Evolutionary conservation across 2,113 vertebrate species (phyloP).

Genomic region (Lynx canadensis): DNA sequence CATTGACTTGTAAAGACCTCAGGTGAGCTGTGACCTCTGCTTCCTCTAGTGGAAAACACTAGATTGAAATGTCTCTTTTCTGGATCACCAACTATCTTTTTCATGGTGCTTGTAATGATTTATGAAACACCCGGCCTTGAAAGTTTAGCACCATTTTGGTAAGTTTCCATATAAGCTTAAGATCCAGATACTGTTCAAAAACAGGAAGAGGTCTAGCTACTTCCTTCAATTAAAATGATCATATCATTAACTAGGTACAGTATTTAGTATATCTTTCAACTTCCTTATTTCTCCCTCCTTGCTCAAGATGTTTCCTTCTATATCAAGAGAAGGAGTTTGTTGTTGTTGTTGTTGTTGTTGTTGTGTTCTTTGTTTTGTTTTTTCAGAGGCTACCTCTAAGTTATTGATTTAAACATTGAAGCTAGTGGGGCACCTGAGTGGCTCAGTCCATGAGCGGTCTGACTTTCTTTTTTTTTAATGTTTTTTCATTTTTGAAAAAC

Average conservation of each 20-base stretch:
- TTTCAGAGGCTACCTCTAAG: neutral
- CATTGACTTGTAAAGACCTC: neutral
- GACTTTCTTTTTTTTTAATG: too few species aligned
- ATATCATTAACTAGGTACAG: neutral
- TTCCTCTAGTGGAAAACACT: neutral
- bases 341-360: too few species aligned
- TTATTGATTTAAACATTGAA: neutral
- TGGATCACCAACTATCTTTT: neutral
- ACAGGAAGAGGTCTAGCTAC: neutral
- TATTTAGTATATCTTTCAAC: neutral
- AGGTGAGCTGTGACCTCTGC: neutral
- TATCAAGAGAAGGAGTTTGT: neutral
- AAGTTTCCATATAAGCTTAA: neutral
- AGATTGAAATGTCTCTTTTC: neutral
- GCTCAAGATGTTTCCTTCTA: neutral
- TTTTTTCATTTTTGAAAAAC: too few species aligned
- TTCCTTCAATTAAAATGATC: neutral
- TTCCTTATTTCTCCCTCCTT: neutral
- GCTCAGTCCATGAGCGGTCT: too few species aligned
- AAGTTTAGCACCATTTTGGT: neutral
- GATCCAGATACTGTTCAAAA: neutral
- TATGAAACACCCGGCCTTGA: neutral
- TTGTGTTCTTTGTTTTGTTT: neutral
- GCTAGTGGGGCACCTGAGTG: neutral
- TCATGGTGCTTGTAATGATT: neutral